A percentile compares a stretch with the other conserved stretches of the same genome.
phyloP scores from a whole-genome alignment of 2,888 invertebrate species.

The Tanypteryx hageni region DNA sequence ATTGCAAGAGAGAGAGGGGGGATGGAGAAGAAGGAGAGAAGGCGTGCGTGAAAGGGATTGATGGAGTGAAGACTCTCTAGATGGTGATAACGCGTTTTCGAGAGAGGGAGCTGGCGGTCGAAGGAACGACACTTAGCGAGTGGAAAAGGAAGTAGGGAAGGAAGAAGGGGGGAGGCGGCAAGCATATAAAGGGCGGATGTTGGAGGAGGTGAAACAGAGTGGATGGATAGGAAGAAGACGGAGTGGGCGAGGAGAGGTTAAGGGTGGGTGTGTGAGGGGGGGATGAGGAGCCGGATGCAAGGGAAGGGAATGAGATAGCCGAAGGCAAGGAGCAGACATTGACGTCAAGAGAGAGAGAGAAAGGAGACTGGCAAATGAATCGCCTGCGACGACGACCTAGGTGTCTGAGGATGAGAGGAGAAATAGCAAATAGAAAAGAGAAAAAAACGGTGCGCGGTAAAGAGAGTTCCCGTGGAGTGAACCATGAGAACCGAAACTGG shows the following conservation, averaged over 20 bases:
- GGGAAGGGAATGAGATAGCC: neutral
- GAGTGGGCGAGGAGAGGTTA: neutral
- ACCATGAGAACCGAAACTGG: constrained; percentile 8
- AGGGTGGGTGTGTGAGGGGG: neutral
- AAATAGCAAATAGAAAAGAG: too few species aligned
- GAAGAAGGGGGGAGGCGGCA: neutral
- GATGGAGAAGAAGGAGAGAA: neutral
- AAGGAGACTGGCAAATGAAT: neutral
- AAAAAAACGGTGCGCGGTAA: constrained; percentile 1
- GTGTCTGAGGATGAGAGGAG: neutral
- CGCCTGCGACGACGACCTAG: neutral
- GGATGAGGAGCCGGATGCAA: neutral
- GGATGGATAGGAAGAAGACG: neutral
- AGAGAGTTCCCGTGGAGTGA: neutral
- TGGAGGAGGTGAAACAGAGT: neutral
- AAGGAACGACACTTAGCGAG: constrained; percentile 13
- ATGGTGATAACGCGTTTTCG: constrained; percentile 56
- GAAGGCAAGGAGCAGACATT: constrained; percentile 9
- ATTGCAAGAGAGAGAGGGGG: neutral
- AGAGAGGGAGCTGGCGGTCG: constrained; percentile 45
- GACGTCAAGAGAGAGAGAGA: neutral
- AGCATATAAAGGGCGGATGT: neutral
- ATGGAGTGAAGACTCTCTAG: constrained; percentile 45
- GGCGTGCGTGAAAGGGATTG: constrained; percentile 41
- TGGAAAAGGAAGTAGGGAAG: neutral